Conservation (phyloP, 2,888 invertebrate genomes). For the Drepana falcataria region DNA sequence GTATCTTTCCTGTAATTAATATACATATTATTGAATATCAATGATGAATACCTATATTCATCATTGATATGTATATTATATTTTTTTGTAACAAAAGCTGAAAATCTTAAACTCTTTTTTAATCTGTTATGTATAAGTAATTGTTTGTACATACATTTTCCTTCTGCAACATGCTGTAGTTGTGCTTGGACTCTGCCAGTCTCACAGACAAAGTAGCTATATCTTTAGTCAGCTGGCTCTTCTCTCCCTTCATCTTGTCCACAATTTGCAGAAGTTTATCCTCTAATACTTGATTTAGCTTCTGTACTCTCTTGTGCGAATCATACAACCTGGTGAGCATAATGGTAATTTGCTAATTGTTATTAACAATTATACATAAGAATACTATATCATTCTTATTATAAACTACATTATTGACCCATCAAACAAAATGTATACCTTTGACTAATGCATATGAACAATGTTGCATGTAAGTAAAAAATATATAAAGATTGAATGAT, state of each 20-base stretch:
- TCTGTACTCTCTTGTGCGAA: conserved; percentile 95
- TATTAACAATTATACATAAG: too few species aligned
- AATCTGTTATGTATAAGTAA: too few species aligned
- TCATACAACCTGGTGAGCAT: conserved; percentile 85
- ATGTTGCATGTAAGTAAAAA: too few species aligned
- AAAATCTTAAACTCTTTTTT: too few species aligned
- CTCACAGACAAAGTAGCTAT: conserved; percentile 90
- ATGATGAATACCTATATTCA: neutral
- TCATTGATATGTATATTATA: too few species aligned
- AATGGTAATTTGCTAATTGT: neutral
- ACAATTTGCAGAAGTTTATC: conserved; percentile 95
- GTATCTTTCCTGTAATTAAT: conserved; percentile 89
- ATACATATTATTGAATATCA: neutral
- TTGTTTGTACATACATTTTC: conserved; percentile 84
- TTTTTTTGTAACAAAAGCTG: too few species aligned
- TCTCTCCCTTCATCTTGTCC: conserved; percentile 94
- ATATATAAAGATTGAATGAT: too few species aligned
- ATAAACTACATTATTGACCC: too few species aligned
- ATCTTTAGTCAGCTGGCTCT: conserved; percentile 90
- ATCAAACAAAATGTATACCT: too few species aligned
- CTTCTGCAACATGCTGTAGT: conserved; percentile 88
- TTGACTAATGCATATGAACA: too few species aligned
- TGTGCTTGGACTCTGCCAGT: conserved; percentile 90
- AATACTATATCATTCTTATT: too few species aligned
- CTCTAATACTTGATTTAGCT: conserved; percentile 95